A percentile compares a stretch with the other conserved stretches of the same genome.
These are phyloP conservation scores for Apotomis betuletana DNA, from an alignment of 2,888 invertebrate genomes.

Conservation along the genomic window DNA sequence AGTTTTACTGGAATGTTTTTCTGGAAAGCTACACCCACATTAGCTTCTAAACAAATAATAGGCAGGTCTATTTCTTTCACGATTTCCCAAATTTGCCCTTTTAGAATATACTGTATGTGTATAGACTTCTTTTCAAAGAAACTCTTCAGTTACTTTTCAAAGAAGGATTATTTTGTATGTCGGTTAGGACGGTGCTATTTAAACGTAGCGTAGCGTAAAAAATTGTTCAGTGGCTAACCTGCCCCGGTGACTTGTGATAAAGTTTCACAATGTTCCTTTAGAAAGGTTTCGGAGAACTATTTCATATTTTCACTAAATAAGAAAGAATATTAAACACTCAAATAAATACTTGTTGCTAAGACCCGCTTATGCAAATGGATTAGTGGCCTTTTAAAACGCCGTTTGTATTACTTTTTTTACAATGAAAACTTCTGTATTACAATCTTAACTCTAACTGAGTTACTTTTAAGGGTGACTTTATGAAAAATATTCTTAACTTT, in stretches of 20 bases:
- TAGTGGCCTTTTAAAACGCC: no score
- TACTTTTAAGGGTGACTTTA: no score
- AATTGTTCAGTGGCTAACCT: conserved; percentile 37
- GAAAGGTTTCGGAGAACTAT: conserved; percentile 9
- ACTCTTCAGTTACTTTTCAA: conserved; percentile 26
- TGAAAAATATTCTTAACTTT: no score
- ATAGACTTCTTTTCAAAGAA: conserved; percentile 27
- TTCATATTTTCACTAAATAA: background rate
- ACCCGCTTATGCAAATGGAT: no score
- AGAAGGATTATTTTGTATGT: conserved; percentile 35
- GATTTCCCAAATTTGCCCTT: conserved; percentile 30
- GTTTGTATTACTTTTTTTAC: no score
- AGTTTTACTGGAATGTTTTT: conserved; percentile 19
- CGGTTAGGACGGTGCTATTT: conserved; percentile 24
- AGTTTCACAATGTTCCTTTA: conserved; percentile 15
- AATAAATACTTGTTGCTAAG: background rate
- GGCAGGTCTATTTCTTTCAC: conserved; percentile 20
- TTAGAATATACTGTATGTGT: conserved; percentile 25
- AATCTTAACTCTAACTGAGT: no score
- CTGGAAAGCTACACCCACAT: background rate
- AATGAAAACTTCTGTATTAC: background rate
- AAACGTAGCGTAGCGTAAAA: conserved; percentile 30
- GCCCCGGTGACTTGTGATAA: conserved; percentile 30
- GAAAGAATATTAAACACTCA: background rate
- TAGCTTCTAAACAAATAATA: conserved; percentile 29